These are phyloP conservation scores for Rosalia funebris DNA, from an alignment of 2,888 invertebrate species.

Conservation along the genomic window DNA sequence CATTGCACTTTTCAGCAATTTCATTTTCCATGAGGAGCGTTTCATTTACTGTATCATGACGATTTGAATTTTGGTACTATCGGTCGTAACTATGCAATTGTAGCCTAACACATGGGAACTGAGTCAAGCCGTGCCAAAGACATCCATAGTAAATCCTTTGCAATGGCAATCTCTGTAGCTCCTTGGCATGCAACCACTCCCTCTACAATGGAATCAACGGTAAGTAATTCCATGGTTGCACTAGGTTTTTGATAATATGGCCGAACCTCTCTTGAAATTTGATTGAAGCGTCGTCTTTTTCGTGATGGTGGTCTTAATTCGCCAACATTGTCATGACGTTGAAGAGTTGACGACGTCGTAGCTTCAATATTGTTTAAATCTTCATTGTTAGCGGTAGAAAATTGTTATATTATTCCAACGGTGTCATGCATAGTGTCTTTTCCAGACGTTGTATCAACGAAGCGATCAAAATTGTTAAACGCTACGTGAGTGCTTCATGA, in stretches of 20 bases:
- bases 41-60: too few species aligned
- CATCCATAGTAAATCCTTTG: slow-evolving; percentile 49
- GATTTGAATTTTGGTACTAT: too few species aligned
- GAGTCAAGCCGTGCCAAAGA: slow-evolving; percentile 40
- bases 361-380: neutral
- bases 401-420: neutral
- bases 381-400: neutral
- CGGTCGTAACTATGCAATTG: too few species aligned
- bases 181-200: slow-evolving; percentile 4
- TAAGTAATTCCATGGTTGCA: neutral
- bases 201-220: neutral
- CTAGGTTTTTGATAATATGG: neutral
- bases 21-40: too few species aligned
- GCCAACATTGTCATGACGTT: neutral
- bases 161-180: slow-evolving; percentile 38
- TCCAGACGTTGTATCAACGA: slow-evolving; percentile 46
- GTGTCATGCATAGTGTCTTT: slow-evolving; percentile 51
- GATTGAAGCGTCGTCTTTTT: neutral
- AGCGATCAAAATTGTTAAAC: slow-evolving; percentile 51
- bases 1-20: too few species aligned
- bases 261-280: neutral
- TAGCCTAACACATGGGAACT: slow-evolving; percentile 51
- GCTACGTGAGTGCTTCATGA: slow-evolving; percentile 47
- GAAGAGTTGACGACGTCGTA: neutral
- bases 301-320: neutral